A percentile compares a stretch with the other conserved stretches of the same genome.
phyloP scores from a whole-genome alignment of 2,113 vertebrate species.

The Barbus barbus region DNA sequence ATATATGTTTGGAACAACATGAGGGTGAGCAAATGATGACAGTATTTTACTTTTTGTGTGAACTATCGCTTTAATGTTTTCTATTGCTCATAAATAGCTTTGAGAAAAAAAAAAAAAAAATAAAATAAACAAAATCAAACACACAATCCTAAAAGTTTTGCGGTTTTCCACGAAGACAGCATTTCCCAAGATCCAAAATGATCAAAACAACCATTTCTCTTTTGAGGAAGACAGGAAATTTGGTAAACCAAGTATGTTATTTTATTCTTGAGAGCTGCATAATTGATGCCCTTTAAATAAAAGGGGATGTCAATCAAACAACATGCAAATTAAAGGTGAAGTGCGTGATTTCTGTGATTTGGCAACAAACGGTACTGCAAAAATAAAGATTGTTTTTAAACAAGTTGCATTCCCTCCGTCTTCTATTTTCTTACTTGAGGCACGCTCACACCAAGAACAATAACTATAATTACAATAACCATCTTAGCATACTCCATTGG shows the following conservation, averaged over 20 bases:
- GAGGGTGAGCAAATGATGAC: no score
- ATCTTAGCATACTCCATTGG: background rate
- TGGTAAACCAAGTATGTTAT: background rate
- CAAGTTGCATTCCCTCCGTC: no score
- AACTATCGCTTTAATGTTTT: background rate
- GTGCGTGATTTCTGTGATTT: background rate
- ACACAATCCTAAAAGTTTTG: background rate
- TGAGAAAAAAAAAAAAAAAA: background rate
- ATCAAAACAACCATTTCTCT: background rate
- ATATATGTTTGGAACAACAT: no score
- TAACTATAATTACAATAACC: background rate
- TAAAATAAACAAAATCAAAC: background rate
- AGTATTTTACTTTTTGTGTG: no score
- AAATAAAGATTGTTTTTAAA: background rate
- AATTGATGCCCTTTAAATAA: background rate
- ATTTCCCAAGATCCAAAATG: background rate
- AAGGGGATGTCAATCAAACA: background rate
- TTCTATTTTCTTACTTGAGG: no score
- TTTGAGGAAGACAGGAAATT: background rate
- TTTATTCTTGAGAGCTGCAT: background rate
- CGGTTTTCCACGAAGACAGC: background rate
- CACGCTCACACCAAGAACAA: background rate
- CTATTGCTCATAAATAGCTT: background rate
- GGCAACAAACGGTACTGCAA: background rate
- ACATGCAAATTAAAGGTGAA: background rate